Conservation (phyloP, 2,113 vertebrate genomes). For the Hippocampus barbouri region DNA sequence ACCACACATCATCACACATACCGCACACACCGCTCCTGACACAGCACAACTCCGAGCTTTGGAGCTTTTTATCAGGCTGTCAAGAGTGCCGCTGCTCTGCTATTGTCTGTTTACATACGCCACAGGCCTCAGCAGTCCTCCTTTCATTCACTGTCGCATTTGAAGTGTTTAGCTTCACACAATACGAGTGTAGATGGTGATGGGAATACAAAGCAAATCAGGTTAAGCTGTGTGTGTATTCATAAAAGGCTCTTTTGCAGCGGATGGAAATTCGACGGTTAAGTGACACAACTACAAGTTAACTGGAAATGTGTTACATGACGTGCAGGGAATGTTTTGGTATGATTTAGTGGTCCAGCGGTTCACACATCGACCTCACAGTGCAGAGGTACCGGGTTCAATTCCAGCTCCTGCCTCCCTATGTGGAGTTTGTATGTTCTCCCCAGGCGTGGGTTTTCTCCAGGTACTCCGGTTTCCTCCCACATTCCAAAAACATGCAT, state of each 20-base stretch:
- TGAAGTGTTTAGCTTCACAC: conserved; percentile 23
- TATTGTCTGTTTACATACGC: conserved; percentile 38
- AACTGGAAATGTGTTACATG: no score
- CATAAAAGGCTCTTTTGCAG: background rate
- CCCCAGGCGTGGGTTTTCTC: no score
- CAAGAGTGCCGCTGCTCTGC: conserved; percentile 26
- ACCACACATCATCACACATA: no score
- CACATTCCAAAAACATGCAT: no score
- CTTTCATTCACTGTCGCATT: conserved; percentile 15
- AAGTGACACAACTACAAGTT: no score
- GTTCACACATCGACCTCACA: no score
- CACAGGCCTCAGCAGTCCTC: conserved; percentile 12
- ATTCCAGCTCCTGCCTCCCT: no score
- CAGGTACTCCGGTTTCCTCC: no score
- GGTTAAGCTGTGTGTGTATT: background rate
- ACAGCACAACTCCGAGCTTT: conserved; percentile 35
- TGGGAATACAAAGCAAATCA: conserved; percentile 15
- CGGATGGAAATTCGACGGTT: background rate
- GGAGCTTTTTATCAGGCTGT: conserved; percentile 40
- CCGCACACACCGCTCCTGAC: conserved; percentile 35
- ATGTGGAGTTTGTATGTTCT: no score
- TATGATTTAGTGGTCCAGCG: no score
- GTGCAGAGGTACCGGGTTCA: no score
- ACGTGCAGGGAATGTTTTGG: background rate
- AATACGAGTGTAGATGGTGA: conserved; percentile 4